Evolutionary conservation across 2,113 vertebrate genomes (phyloP), one percentile per base, ranked within the genome.

Genomic region (Monopterus albus): DNA sequence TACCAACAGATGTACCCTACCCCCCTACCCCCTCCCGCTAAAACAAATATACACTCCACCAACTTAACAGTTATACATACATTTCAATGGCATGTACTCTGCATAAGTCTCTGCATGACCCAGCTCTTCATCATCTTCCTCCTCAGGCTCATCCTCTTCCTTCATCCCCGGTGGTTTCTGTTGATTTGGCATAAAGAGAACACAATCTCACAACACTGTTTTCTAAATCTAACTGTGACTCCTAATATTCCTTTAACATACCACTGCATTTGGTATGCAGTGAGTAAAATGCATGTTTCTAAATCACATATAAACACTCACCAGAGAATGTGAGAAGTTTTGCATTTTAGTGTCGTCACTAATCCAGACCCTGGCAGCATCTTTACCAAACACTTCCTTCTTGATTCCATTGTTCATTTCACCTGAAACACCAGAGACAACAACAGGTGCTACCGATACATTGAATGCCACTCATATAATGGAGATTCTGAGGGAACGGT

Each of bases 1-100:
- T 15, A 39, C 17, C 15, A 17, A 39, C n/a, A n/a, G n/a, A n/a
- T n/a, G n/a, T n/a, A n/a, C n/a, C n/a, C n/a, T n/a, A n/a, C n/a
- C n/a, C n/a, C n/a, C n/a, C n/a, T n/a, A n/a, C n/a, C n/a, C n/a
- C n/a, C n/a, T n/a, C n/a, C n/a, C n/a, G n/a, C n/a, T n/a, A n/a
- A n/a, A n/a, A n/a, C n/a, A n/a, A n/a, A 29, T 29, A 7, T 56
- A 7, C 2, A 20, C 31, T 36, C 11, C 5, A 26, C 2, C 10
- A 51, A 25, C 2, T 4, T n/a, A 59, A 21, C 5, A 26, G 10
- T 3, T 15, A 18, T 10, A 59, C 95, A 7, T 94, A 98, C 98
- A 57, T 94, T 99, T 99, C 94, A 98, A 96, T 18, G 98, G 98
- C 98, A 99, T 99, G 69, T 99, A 99, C 76, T 99, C 98, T 1